phyloP scores from a whole-genome alignment of 2,113 vertebrate species.

The Phylloscopus whistleri region DNA sequence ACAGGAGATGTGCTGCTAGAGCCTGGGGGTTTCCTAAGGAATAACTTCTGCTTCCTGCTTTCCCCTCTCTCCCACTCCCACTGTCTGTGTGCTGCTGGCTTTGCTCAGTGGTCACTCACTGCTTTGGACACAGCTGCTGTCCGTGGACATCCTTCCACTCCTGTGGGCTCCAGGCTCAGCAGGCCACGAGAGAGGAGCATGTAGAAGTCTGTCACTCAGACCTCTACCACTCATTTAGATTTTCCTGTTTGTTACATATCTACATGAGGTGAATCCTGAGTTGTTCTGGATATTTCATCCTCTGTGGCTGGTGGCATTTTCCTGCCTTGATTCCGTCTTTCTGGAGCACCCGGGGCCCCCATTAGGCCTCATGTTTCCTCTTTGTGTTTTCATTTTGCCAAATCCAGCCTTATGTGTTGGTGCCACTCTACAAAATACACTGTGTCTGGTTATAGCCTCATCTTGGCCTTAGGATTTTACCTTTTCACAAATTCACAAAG shows the following conservation, averaged over 20 bases:
- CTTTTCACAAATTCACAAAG: neutral
- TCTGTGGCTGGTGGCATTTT: neutral
- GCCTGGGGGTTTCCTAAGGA: neutral
- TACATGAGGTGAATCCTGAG: neutral
- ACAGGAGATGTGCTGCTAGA: neutral
- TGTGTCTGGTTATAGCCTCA: neutral
- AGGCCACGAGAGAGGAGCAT: neutral
- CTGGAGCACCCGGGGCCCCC: neutral
- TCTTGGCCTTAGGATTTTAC: neutral
- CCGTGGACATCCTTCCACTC: neutral
- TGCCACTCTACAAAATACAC: neutral
- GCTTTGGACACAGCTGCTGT: neutral
- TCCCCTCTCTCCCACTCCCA: neutral
- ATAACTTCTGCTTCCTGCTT: neutral
- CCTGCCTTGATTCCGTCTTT: neutral
- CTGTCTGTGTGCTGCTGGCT: neutral
- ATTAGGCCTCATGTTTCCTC: neutral
- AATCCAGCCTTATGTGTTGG: neutral
- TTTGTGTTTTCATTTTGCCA: neutral
- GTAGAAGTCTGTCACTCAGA: neutral
- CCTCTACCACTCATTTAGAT: neutral
- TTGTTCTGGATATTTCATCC: neutral
- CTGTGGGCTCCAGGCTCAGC: too few relatives aligned
- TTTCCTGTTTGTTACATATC: accelerated
- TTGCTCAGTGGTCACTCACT: neutral